Evolutionary conservation across 2,888 invertebrate species (phyloP), one percentile per base, ranked within the genome.

Genomic region (Trimorus sp.): DNA sequence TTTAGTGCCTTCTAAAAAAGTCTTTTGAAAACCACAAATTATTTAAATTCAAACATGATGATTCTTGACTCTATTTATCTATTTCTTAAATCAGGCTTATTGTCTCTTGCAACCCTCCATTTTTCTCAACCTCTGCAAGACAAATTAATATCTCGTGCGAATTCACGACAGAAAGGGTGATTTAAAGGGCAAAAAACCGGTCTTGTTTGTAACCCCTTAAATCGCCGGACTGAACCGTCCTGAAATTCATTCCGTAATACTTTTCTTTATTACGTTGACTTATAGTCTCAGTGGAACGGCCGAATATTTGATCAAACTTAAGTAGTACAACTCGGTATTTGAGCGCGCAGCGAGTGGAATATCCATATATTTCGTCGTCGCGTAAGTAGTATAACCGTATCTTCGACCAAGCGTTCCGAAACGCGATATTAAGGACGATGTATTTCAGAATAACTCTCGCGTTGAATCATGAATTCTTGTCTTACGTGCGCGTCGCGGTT

Each of bases 291-390:
- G 75, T 65, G 45, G 60, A 66, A 66, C 36, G 66, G 71, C 54
- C 56, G 62, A 56, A 62, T 80, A 53, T 76, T 66, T 71, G 76
- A 80, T 60, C 66, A 71, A 56, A 56, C 66, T 65, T 62, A 75
- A 76, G 80, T 80, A 76, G 75, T 80, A 76, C 16, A 66, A 60
- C 49, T 66, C 53, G 16, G 66, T 56, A 71, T 80, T 66, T 62
- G 42, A 71, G 58, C 60, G 58, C 60, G 65, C 75, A 7, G 15
- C 58, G 8, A 70, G 74, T 79, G 54, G 58, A 69, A 69, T 74
- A 74, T 58, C 45, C 68, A 42, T 36, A 54, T 59, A 59, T 66
- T 56, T 51, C 58, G 37, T 54, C 53, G 59, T 16, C 40, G 12
- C 11, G n/a, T 15, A 51, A 65, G 51, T 51, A 62, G 42, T 45